Evolutionary conservation across 2,797 vertebrate genomes (phyloP), one percentile per base, ranked within the genome.

Genomic region (Sebastes steindachneri): DNA sequence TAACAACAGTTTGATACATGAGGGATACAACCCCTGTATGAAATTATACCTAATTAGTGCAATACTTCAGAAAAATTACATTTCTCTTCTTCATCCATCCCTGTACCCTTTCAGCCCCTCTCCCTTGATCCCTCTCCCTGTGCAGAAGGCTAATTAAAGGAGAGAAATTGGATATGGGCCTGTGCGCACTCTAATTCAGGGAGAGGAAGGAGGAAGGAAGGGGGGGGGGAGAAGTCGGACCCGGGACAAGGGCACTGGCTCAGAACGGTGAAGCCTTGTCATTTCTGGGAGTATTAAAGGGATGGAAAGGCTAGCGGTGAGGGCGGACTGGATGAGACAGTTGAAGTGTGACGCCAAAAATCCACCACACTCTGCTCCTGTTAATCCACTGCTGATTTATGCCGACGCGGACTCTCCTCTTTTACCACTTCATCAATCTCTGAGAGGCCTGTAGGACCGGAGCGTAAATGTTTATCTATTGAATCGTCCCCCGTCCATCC

Each of bases 151-250:
- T 95, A 96, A 96, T 96, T 96, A 95, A 94, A 92, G 86, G 59
- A 87, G 80, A 93, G 88, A 91, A 93, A 95, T 95, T 95, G 94
- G 94, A 96, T 88, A 94, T 88, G 92, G 93, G 84, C 88, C 84
- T 75, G 69, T 95, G 94, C 88, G 6, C 90, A 90, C 86, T 88
- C 85, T 91, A 93, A 95, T 93, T 89, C 80, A 84, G 73, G 26
- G 77, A 83, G 73, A 82, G 59, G 41, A 75, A 8, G 60, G 70
- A 55, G 51, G 65, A 41, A 71, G 48, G 73, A 51, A 7, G 15
- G 33, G 14, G 26, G 26, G 26, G 17, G 53, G 77, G 21, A 37
- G 65, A 33, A 63, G 81, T 92, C 73, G 68, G 79, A 90, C 77
- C 77, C 12, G 28, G 82, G 77, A 86, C 74, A 84, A 89, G 78